Conservation (phyloP, 2,888 invertebrate genomes). For the Phytoseiulus persimilis region DNA sequence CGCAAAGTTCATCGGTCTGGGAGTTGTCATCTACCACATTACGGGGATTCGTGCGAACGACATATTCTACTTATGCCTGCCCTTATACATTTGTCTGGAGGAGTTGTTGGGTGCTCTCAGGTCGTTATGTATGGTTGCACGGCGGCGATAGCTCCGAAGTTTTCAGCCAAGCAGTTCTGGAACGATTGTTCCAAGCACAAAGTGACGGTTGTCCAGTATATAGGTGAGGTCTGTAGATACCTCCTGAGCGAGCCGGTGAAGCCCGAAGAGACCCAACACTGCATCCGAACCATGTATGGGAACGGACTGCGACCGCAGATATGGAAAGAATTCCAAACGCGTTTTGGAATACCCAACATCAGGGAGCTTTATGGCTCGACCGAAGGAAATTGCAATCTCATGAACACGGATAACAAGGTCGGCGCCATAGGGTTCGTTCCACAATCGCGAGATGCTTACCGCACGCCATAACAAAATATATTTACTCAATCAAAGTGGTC, state of each 20-base stretch:
- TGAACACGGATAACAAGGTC: slow-evolving; percentile 54
- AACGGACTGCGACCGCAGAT: slow-evolving; percentile 55
- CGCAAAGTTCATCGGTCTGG: slow-evolving; percentile 42
- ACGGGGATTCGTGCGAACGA: slow-evolving; percentile 49
- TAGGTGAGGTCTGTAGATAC: slow-evolving; percentile 84
- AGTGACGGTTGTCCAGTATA: slow-evolving; percentile 72
- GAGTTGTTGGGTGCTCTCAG: slow-evolving; percentile 53
- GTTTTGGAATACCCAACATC: slow-evolving; percentile 53
- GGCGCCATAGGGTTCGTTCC: slow-evolving; percentile 55
- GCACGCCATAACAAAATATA: neutral
- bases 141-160: slow-evolving; percentile 74
- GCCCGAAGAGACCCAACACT: slow-evolving; percentile 64
- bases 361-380: slow-evolving; percentile 57
- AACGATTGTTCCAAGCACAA: slow-evolving; percentile 83
- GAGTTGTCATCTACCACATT: slow-evolving; percentile 42
- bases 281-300: slow-evolving; percentile 54
- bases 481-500: slow-evolving; percentile 53
- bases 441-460: slow-evolving; percentile 49
- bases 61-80: slow-evolving; percentile 54
- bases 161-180: slow-evolving; percentile 88
- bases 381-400: slow-evolving; percentile 55
- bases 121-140: slow-evolving; percentile 59
- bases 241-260: slow-evolving; percentile 66
- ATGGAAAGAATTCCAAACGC: slow-evolving; percentile 54
- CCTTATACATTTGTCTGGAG: slow-evolving; percentile 57